Percentiles rank a stretch among this genome's conserved stretches.
phyloP scores from a whole-genome alignment of 1,140 invertebrate genomes.

The Zaprionus lachaisei region DNA sequence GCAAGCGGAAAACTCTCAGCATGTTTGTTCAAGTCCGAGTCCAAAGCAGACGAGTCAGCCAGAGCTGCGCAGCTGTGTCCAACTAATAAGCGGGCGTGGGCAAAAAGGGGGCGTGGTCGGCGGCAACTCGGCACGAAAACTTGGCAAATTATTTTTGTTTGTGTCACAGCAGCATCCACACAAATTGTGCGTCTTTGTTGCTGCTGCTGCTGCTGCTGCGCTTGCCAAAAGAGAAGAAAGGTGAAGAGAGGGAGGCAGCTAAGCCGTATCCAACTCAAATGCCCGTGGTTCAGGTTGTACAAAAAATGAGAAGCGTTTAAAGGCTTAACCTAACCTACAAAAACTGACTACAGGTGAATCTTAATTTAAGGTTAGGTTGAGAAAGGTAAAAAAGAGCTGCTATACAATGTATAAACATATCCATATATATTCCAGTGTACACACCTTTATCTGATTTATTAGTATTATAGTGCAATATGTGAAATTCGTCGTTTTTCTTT shows the following conservation, averaged over 20 bases:
- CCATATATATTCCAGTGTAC: background rate
- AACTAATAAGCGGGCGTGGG: conserved; percentile 54
- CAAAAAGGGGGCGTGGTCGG: conserved; percentile 26
- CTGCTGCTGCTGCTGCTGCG: background rate
- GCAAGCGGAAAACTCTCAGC: conserved; percentile 10
- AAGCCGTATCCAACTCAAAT: background rate
- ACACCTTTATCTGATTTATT: background rate
- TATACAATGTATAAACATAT: background rate
- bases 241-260: background rate
- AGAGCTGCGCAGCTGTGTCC: conserved; percentile 61
- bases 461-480: background rate
- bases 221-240: background rate
- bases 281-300: background rate
- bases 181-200: conserved; percentile 36
- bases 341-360: background rate
- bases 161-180: conserved; percentile 50
- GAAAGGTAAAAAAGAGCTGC: background rate
- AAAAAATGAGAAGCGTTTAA: background rate
- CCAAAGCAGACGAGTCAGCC: conserved; percentile 15
- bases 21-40: conserved; percentile 7
- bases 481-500: background rate
- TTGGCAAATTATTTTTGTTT: conserved; percentile 67
- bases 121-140: conserved; percentile 47
- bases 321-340: conserved; percentile 1
- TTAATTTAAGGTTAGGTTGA: background rate